Percentiles rank a stretch among this genome's conserved stretches.
Conservation (phyloP, 2,797 vertebrate genomes). For the Merluccius polli region DNA sequence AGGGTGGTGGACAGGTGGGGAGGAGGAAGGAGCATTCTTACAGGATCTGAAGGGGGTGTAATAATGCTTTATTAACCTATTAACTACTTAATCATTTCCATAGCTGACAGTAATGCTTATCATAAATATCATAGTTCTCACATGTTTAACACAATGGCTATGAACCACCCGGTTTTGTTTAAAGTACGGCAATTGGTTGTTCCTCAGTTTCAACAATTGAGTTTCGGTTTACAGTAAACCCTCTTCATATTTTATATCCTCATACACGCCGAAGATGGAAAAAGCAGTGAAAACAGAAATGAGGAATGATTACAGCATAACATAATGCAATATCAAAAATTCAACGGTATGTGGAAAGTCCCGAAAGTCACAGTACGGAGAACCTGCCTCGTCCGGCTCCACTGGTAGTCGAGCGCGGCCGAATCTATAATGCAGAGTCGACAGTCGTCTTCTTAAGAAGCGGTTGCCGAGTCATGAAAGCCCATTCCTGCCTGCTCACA, state of each 20-base stretch:
- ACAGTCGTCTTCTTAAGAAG: conserved; percentile 42
- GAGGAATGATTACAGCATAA: conserved; percentile 1
- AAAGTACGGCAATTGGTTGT: background rate
- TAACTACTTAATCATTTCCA: no score
- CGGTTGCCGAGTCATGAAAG: conserved; percentile 46
- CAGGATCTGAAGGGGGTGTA: background rate
- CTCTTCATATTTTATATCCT: background rate
- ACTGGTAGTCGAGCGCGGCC: no score
- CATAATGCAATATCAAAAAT: no score
- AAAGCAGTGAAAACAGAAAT: background rate
- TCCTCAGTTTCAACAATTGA: no score
- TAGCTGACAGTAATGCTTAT: background rate
- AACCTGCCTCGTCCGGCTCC: no score
- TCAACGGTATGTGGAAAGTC: no score
- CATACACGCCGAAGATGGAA: background rate
- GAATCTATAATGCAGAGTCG: conserved; percentile 37
- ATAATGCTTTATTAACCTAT: background rate
- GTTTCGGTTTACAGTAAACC: background rate
- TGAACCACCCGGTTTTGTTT: no score
- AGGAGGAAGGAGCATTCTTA: background rate
- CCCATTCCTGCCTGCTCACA: conserved; percentile 32
- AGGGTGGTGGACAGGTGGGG: conserved; percentile 36
- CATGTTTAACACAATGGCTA: background rate
- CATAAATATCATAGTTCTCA: background rate
- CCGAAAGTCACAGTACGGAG: no score